Evolutionary conservation across 2,888 invertebrate species (phyloP), one percentile per base, ranked within the genome.

Genomic region (Thera britannica): DNA sequence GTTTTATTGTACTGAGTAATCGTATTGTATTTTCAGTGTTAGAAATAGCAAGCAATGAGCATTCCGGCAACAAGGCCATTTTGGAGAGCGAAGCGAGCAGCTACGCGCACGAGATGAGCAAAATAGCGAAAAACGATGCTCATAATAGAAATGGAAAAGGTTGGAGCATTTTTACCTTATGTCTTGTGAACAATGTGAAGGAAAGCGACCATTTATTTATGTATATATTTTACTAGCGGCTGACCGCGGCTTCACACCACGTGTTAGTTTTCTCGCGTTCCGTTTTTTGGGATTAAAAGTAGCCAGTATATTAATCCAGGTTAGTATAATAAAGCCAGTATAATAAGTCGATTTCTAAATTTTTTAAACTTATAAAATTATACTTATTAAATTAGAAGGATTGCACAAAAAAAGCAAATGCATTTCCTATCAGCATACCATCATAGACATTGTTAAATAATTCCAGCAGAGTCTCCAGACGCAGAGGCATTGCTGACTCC

Each of bases 21-120:
- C 23, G 23, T 23, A 23, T 23, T 38, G 35, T 66, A 87, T 87
- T 58, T 67, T 35, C 82, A 95, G 95, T 95, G 57, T 79, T 96
- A 67, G 96, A 96, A 86, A 94, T 96, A 48, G 95, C 96, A 58
- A 95, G 94, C 66, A 92, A 91, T 2, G 94, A 95, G 70, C 91
- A 94, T 57, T 82, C 84, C 6, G 93, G 92, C 0, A 90, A 95
- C 71, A 79, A 94, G 35, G 79, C 87, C 4, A 77, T 84, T 52
- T 77, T 95, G 68, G 89, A 92, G 79, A 80, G 76, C 2, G 92
- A 92, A 79, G 88, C 92, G 2, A 84, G 81, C 74, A 88, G 83
- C 49, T 93, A 90, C 68, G 86, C 92, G 1, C 79, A 83, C 51
- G 92, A 92, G 82, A 88, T 93, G 88, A 87, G 82, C 65, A 90